Evolutionary conservation across 2,797 vertebrate genomes (phyloP).

Genomic region (Aphelocoma californica): DNA sequence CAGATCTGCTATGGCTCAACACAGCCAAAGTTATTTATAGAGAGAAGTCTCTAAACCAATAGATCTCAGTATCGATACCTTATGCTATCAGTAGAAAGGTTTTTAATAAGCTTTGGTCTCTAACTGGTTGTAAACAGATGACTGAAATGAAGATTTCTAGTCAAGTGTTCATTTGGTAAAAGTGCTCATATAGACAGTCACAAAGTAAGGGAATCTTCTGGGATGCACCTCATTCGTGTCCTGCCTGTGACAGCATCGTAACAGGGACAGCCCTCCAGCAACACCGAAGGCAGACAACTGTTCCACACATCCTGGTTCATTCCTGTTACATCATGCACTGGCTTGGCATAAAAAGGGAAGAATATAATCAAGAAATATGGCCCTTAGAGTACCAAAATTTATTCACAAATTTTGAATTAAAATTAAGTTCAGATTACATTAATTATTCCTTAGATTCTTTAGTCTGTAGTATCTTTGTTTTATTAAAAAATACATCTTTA

Average conservation of each 20-base stretch:
- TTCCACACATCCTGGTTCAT: not conserved
- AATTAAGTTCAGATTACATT: not conserved
- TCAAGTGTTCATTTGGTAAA: not conserved
- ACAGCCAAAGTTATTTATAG: not conserved
- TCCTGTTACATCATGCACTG: not conserved
- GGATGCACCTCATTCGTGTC: not conserved
- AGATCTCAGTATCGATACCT: not conserved
- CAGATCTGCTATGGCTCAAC: not conserved
- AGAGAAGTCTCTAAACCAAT: not conserved
- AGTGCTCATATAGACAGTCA: not conserved
- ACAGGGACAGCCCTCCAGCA: not conserved
- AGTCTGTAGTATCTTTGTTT: not conserved
- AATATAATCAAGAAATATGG: not conserved
- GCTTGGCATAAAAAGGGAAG: not conserved
- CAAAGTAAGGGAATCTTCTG: not conserved
- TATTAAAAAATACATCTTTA: not conserved
- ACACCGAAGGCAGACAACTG: not conserved
- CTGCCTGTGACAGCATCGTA: not conserved
- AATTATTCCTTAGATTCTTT: not conserved
- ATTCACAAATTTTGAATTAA: not conserved
- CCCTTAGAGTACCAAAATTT: not conserved
- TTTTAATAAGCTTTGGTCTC: not conserved
- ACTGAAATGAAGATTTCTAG: not conserved
- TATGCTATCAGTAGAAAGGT: not conserved
- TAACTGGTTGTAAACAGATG: not conserved